Evolutionary conservation across 1,140 invertebrate genomes (phyloP), one percentile per base, ranked within the genome.

Genomic region (Neodiprion lecontei): DNA sequence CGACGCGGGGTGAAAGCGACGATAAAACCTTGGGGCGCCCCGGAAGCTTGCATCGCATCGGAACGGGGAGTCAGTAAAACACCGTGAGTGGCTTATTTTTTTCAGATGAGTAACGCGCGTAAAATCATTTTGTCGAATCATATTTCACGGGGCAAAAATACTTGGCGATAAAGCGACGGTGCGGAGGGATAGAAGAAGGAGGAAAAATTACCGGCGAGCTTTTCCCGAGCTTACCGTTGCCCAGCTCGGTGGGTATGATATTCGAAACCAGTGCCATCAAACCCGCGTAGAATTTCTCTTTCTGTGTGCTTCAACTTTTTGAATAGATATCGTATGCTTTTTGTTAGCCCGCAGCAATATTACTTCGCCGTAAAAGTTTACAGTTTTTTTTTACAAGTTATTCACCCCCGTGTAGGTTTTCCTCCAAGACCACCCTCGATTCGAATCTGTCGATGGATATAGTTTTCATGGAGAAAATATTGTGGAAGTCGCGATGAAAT

Each of bases 301-400:
- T 79, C 75, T 73, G 79, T 78, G 79, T 83, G 82, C 82, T 81
- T 84, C 81, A 85, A 82, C 81, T 81, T 84, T 76, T 72, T 70
- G 80, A 81, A 82, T 83, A 77, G 61, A 14, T 69, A 47, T 21
- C 67, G 14, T 21, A 14, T 17, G 17, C 12, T 21, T 23, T 47
- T 69, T 47, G 67, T 21, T 23, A 11, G 40, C 12, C 67, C n/a
- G 40, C 61, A 14, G 12, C 40, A 21, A 69, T 69, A 69, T 69
- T 69, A 69, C 67, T 47, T 21, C 40, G 67, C 21, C 67, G 67
- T 69, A 69, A 69, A 69, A 69, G 67, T 69, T 69, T 69, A 11
- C 67, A 10, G n/a, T 47, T 14, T 69, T 69, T 69, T 69, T 65
- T 65, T 14, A 65, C 17, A 69, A 21, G 21, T 47, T 21, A 69